Evolutionary conservation across 1,140 invertebrate genomes (phyloP), one percentile per base, ranked within the genome.

Genomic region (Drosophila albomicans): DNA sequence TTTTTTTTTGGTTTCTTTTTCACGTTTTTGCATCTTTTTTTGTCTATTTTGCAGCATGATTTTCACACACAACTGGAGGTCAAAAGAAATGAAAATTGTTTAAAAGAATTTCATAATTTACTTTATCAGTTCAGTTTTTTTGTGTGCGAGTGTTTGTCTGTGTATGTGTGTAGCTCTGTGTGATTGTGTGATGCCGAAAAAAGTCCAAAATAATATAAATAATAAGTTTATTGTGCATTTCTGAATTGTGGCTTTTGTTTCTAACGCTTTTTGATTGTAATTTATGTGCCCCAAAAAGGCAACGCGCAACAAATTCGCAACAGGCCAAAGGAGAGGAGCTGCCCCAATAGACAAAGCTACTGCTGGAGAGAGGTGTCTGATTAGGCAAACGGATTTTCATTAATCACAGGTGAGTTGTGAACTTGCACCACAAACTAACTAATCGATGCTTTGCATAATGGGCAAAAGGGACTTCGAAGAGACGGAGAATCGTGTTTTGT

Each of bases 41-140:
- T 10, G 30, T 35, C 57, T 62, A 54, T 45, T 62, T 85, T 81
- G 6, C 70, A 75, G 65, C 51, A 59, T 54, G 10, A 56, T 58
- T 63, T 30, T 58, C 61, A 51, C 49, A 71, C 71, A 63, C 52
- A 70, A 64, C 48, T 41, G 59, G 46, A 72, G 64, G 46, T 56
- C 57, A 66, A 72, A 76, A 51, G 30, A 51, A 68, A 76, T 66
- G n/a, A 43, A 59, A 65, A 64, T 71, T 64, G 41, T 8, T 41
- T 11, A 68, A 52, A 67, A 61, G 57, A 64, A 74, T 87, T 79
- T 70, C 46, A 65, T 73, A 77, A 71, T 79, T 79, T 61, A 51
- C 51, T 63, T 70, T 62, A 57, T 38, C 30, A 11, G n/a, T 61
- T 35, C 28, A 38, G 2, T 41, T 30, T 68, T 57, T 52, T 41